Evolutionary conservation across 2,888 invertebrate species (phyloP).

Genomic region (Lydus trimaculatus): DNA sequence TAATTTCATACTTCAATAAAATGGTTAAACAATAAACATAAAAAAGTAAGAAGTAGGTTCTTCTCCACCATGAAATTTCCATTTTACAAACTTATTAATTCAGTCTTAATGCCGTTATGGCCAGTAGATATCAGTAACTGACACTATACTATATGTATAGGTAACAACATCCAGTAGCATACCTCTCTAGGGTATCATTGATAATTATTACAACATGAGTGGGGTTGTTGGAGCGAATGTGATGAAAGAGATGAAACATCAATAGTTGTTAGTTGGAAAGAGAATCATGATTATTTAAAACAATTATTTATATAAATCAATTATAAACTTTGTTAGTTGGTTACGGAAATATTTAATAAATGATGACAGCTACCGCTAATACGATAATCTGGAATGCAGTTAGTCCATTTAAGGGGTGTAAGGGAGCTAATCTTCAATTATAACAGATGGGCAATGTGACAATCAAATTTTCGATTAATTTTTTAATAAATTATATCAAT

Average conservation of each 20-base stretch:
- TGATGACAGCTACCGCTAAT: constrained; percentile 37
- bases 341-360: constrained; percentile 44
- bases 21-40: not conserved
- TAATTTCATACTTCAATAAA: not conserved
- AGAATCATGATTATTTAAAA: not conserved
- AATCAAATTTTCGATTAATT: not conserved
- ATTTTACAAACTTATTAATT: constrained; percentile 20
- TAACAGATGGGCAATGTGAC: constrained; percentile 39
- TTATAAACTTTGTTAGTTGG: constrained; percentile 22
- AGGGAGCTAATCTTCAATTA: constrained; percentile 50
- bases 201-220: constrained; percentile 60
- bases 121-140: constrained; percentile 34
- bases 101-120: constrained; percentile 30
- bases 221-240: constrained; percentile 49
- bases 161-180: constrained; percentile 46
- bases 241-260: constrained; percentile 48
- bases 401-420: constrained; percentile 41
- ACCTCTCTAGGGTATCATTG: constrained; percentile 58
- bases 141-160: constrained; percentile 41
- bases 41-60: not conserved
- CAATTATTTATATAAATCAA: constrained; percentile 30
- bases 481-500: not conserved
- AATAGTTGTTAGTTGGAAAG: constrained; percentile 18
- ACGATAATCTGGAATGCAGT: constrained; percentile 43
- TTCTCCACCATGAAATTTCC: not conserved